phyloP scores from a whole-genome alignment of 2,888 invertebrate genomes.

The Ophion obscuratus region DNA sequence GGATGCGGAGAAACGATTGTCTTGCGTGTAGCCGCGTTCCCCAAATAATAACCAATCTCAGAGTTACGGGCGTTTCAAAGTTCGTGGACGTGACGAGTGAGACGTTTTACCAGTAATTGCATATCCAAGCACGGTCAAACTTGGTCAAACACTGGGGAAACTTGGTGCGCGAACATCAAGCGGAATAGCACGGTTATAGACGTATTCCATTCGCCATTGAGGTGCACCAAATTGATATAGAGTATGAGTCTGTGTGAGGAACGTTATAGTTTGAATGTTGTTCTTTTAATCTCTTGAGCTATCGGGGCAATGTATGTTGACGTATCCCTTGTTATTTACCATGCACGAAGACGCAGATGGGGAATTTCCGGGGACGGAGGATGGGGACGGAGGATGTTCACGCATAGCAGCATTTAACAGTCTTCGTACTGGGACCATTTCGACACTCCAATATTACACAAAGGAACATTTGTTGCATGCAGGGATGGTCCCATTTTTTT shows the following conservation, averaged over 20 bases:
- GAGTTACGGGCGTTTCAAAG: not conserved
- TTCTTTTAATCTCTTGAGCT: slow-evolving; percentile 31
- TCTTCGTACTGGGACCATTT: not conserved
- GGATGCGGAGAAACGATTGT: not conserved
- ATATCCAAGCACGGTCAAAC: not conserved
- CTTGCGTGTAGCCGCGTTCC: not conserved
- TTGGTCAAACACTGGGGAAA: not conserved
- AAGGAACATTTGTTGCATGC: too few relatives aligned
- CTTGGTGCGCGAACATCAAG: not conserved
- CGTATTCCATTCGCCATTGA: not conserved
- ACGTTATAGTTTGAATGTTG: not conserved
- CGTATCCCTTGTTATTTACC: slow-evolving; percentile 27
- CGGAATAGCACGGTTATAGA: not conserved
- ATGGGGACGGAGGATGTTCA: slow-evolving; percentile 33
- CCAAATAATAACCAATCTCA: not conserved
- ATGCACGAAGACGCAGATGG: slow-evolving; percentile 18
- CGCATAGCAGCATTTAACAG: slow-evolving; percentile 45
- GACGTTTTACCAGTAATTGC: not conserved
- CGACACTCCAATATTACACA: too few relatives aligned
- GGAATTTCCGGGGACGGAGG: slow-evolving; percentile 49
- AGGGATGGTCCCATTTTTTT: too few relatives aligned
- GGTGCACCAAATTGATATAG: slow-evolving; percentile 5
- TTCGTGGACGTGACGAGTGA: slow-evolving; percentile 2
- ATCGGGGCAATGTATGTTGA: slow-evolving; percentile 1
- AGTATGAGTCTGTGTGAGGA: not conserved